Evolutionary conservation across 2,113 vertebrate species (phyloP).

Genomic region (Loxodonta africana): DNA sequence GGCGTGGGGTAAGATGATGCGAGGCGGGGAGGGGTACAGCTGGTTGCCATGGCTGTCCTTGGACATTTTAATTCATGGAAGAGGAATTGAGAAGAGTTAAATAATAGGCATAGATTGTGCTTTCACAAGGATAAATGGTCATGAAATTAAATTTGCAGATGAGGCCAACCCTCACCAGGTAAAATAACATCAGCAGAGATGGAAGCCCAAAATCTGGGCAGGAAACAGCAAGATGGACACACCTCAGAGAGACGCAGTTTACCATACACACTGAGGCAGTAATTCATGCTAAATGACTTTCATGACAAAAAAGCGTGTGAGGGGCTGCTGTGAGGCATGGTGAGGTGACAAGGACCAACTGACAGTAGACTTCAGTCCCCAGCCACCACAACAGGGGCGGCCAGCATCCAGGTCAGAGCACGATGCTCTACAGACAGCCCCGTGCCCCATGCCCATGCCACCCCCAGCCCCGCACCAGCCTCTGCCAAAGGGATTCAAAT

Average conservation of each 20-base stretch:
- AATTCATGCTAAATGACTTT: background rate
- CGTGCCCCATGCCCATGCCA: background rate
- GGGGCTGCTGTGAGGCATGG: background rate
- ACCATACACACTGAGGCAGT: rapidly evolving
- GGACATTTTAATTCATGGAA: constrained; percentile 45
- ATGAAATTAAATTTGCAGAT: constrained; percentile 76
- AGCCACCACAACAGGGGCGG: rapidly evolving
- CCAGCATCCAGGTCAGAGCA: background rate
- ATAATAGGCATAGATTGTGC: constrained; percentile 54
- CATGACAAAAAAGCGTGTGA: background rate
- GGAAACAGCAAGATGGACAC: background rate
- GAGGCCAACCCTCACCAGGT: constrained; percentile 62
- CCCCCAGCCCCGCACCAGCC: background rate
- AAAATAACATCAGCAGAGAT: background rate
- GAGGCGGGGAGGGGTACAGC: background rate
- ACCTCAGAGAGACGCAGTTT: background rate
- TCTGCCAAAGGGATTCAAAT: background rate
- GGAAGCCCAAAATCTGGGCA: constrained; percentile 27
- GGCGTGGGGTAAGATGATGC: background rate
- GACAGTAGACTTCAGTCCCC: background rate
- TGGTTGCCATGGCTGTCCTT: constrained; percentile 11
- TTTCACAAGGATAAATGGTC: constrained; percentile 68
- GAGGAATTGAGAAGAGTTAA: constrained; percentile 26
- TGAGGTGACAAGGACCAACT: rapidly evolving
- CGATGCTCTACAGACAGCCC: rapidly evolving